Evolutionary conservation across 2,797 vertebrate genomes (phyloP).

Genomic region (Ispidina lecontei): DNA sequence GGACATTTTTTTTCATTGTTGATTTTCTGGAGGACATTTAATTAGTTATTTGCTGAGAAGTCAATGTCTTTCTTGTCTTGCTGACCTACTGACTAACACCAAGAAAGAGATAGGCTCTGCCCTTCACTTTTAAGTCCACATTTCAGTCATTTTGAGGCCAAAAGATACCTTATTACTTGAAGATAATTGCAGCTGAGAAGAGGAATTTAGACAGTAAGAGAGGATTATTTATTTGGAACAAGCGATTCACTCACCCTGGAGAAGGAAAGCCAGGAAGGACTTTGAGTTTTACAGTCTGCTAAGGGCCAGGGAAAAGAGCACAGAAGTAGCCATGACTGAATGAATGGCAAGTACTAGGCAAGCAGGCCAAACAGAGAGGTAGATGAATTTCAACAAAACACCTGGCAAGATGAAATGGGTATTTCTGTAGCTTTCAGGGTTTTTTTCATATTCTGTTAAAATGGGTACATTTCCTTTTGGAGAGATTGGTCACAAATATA

Average conservation of each 20-base stretch:
- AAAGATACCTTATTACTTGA: not conserved
- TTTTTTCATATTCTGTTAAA: not conserved
- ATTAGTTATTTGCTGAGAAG: not conserved
- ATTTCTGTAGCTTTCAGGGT: not conserved
- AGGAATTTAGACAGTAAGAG: not conserved
- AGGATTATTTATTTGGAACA: not conserved
- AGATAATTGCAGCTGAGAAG: not conserved
- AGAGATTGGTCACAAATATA: not conserved
- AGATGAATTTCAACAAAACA: not conserved
- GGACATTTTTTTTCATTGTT: not conserved
- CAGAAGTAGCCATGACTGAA: not conserved
- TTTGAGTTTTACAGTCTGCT: not conserved
- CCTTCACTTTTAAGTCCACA: not conserved
- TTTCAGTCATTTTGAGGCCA: not conserved
- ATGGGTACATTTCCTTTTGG: not conserved
- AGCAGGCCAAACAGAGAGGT: not conserved
- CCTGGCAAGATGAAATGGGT: not conserved
- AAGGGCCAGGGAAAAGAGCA: not conserved
- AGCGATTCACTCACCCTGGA: not conserved
- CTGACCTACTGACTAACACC: not conserved
- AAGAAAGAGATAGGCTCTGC: not conserved
- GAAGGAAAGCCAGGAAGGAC: not conserved
- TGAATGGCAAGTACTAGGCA: not conserved
- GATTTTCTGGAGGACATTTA: not conserved
- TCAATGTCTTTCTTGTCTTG: not conserved